Evolutionary conservation across 2,888 invertebrate species (phyloP), one percentile per base, ranked within the genome.

Genomic region (Scaptodrosophila latifasciaeformis): DNA sequence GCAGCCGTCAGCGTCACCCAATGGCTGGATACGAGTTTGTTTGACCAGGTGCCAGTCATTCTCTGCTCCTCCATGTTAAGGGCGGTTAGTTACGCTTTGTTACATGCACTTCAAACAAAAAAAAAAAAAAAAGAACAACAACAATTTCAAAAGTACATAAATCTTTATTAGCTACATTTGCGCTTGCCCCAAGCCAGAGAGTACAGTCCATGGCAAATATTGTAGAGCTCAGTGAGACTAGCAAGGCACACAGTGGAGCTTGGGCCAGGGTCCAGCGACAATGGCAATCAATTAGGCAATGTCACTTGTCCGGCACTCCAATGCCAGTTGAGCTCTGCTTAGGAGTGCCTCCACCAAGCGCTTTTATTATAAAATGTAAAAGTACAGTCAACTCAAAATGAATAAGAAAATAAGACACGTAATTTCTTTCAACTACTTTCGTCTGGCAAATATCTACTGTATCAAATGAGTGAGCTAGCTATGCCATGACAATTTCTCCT

Each of bases 111-210:
- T 51, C 45, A 43, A 27, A 56, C 54, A 63, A 61, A 57, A 55
- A 58, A 63, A 59, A 55, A 67, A 56, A 60, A 44, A 65, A 54
- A 46, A 21, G 24, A 24, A 27, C n/a, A 27, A 13, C 43, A 43
- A 29, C 29, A 27, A 43, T 17, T 17, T 57, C 35, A 35, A 19
- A 46, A 54, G 44, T 35, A 57, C 45, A 67, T 62, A 69, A 70
- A 74, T 76, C 72, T 64, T 70, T 68, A 77, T 74, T 70, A 77
- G 68, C 70, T 50, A 42, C 59, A 63, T 64, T 61, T 58, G 51
- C 34, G 24, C 15, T 44, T 47, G 31, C 29, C 39, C 39, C 21
- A 31, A 17, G 42, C 15, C 10, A 27, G n/a, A n/a, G n/a, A n/a
- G n/a, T 34, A 37, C 46, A 49, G 54, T 60, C 60, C 46, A 54